Evolutionary conservation across 37 sponge, comb jelly and placozoan species (phyloP), one percentile per base, ranked within the genome.

Genomic region (Haliclona indistincta): DNA sequence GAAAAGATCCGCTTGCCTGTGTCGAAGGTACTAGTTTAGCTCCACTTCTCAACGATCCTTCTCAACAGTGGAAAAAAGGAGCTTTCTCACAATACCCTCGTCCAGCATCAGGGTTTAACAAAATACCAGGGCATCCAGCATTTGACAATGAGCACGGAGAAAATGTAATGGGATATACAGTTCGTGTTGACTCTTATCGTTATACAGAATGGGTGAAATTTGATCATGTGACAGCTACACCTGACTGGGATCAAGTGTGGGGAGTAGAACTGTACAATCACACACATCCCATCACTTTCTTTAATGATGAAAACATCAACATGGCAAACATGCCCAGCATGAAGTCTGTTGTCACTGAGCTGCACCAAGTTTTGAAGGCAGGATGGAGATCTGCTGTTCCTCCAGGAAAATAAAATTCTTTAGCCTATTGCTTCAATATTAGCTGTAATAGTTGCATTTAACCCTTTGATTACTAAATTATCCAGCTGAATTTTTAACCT

Each of bases 111-210:
- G 36, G 58, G 5, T 19, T 38, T 4, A 19, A 30, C 26, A 26
- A 8, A n/a, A 37, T 66, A 32, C 38, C 67, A 66, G 62, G 43
- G 13, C 41, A 30, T 8, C 43, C 43, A 32, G n/a, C 34, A 37
- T 58, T 58, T 58, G 3, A 38, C n/a, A 58, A 58, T 58, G 60
- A 79, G 2, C 60, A 68, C 43, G 70, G 70, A 1, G 85, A 77
- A 28, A 47, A 69, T 61, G 76, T 70, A 17, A 84, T 84, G 85
- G 85, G 85, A 2, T 84, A 84, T 74, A 25, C 76, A 19, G 51
- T 74, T 23, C 62, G 76, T 8, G 58, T 62, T 35, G 64, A 71
- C 25, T 6, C 11, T 17, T 74, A 63, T 63, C 63, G 76, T 5
- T 74, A 49, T 64, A 74, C 76, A 26, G 76, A 74, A 29, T 74